Base-by-base conservation (phyloP, 2,797 vertebrate genomes). In the Danio tinwini region DNA sequence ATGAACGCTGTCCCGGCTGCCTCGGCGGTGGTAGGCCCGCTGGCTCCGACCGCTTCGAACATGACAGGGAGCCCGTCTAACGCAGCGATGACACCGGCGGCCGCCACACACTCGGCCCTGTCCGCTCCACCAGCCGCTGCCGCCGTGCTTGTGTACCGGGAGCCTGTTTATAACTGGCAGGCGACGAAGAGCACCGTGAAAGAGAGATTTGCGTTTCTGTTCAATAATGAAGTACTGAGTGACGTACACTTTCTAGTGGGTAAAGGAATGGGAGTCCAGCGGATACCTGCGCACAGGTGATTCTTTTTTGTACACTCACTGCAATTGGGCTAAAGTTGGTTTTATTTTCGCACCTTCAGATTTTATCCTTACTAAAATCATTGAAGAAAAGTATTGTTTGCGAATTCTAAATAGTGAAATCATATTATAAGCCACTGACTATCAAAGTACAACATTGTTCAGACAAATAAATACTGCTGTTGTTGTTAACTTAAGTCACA, bases 141-240 rank as follows among this genome's bases (percentile, higher is more conserved):
- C 47, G 93, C 93, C 0, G 94, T 94, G 83, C 65, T 93, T 17
- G 93, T 94, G 71, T 94, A 93, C 86, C 87, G 93, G 52, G 93
- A 94, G 80, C 93, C 93, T 0, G 93, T 93, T 42, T 94, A 94
- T 86, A 94, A 94, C 85, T 94, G 93, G 93, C 93, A 94, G 80
- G 93, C 93, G 1, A 94, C 93, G 9, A 94, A 94, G 90, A 93
- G 92, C 88, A 94, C 93, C 17, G 93, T 94, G 0, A 94, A 94
- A 87, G 93, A 94, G 83, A 86, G 93, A 11, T 93, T 94, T 4
- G 93, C 93, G 0, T 94, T 94, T 71, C 89, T 94, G n/a, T 98
- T 98, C 91, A 97, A 98, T 92, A 98, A 97, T 93, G 97, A 98
- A 89, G 96, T 98, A 84, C 95, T 98, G 47, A 97, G 97, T 88